Evolutionary conservation across 92 coral and sea anemone species (phyloP).

Genomic region (Muricea muricata): DNA sequence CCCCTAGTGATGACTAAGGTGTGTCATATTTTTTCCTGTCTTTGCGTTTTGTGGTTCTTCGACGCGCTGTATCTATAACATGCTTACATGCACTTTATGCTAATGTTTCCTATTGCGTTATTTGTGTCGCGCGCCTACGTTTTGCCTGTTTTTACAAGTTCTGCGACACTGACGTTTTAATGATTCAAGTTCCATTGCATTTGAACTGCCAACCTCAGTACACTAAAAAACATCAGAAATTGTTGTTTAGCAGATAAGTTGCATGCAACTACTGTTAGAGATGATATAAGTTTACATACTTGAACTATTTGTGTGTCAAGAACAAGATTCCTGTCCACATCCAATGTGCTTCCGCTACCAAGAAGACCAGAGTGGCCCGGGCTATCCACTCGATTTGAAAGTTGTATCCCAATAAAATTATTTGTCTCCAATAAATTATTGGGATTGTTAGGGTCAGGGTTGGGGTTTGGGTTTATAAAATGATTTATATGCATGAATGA

Average conservation of each 20-base stretch:
- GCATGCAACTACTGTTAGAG: not conserved
- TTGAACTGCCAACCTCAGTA: slow-evolving; percentile 48
- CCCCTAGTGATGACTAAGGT: not conserved
- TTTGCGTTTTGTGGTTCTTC: too few species aligned
- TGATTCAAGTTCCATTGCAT: slow-evolving; percentile 51
- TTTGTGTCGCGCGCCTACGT: not conserved
- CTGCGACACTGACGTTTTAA: slow-evolving; percentile 29
- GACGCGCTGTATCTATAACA: not conserved
- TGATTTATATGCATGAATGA: too few species aligned
- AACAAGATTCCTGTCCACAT: slow-evolving; percentile 42
- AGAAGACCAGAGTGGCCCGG: slow-evolving; percentile 56
- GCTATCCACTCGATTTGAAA: too few species aligned
- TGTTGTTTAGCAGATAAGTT: not conserved
- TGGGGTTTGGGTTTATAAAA: too few species aligned
- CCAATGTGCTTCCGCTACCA: slow-evolving; percentile 29
- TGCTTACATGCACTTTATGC: not conserved
- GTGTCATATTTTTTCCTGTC: not conserved
- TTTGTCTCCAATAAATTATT: too few species aligned
- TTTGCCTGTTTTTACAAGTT: not conserved
- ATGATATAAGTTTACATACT: slow-evolving; percentile 28
- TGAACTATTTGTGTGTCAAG: slow-evolving; percentile 51
- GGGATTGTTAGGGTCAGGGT: too few species aligned
- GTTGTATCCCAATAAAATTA: too few species aligned
- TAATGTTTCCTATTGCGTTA: too few species aligned
- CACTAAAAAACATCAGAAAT: slow-evolving; percentile 3